phyloP scores from a whole-genome alignment of 2,797 vertebrate genomes.

The Aldrovandia affinis region DNA sequence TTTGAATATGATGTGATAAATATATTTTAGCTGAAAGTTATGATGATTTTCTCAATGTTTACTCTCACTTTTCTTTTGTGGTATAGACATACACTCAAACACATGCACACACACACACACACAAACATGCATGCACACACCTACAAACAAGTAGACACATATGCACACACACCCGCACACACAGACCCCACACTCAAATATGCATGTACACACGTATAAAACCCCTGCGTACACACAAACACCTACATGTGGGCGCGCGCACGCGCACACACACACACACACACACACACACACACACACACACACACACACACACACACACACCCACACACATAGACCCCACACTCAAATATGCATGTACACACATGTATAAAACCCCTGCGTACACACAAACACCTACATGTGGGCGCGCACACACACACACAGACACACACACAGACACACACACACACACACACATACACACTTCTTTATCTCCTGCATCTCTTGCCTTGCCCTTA shows the following conservation, averaged over 20 bases:
- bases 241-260: neutral
- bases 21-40: constrained; percentile 24
- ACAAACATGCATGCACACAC: constrained; percentile 45
- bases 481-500: constrained; percentile 61
- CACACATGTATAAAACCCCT: neutral
- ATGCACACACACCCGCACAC: constrained; percentile 7
- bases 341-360: neutral
- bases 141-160: neutral
- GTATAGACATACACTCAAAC: constrained; percentile 17
- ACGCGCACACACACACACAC: constrained; percentile 30
- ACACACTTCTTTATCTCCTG: constrained; percentile 46
- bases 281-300: neutral
- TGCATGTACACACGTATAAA: constrained; percentile 50
- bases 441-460: constrained; percentile 45
- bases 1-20: neutral
- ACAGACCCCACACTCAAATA: too few relatives aligned
- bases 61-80: constrained; percentile 21
- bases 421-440: constrained; percentile 45
- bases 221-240: too few relatives aligned
- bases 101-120: constrained; percentile 46
- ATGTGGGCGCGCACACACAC: constrained; percentile 32
- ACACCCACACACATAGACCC: neutral
- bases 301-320: neutral
- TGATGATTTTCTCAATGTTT: constrained; percentile 31
- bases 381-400: constrained; percentile 1